These are phyloP conservation scores for Neosilurus mollespiculum DNA, from an alignment of 2,797 vertebrate genomes.

Conservation along the genomic window DNA sequence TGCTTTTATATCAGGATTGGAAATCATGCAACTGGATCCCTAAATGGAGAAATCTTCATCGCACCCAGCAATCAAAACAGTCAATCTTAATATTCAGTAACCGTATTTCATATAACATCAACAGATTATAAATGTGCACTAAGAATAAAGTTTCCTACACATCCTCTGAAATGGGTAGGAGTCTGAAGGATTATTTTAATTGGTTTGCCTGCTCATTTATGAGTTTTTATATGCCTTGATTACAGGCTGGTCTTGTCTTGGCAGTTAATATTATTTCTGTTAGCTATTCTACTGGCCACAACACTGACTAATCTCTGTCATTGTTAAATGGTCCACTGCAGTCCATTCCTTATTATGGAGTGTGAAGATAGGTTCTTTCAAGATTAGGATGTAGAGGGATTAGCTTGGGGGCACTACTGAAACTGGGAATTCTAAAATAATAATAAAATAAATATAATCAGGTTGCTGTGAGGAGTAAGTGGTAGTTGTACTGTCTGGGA, in stretches of 20 bases:
- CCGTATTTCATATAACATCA: background rate
- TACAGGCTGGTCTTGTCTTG: conserved; percentile 30
- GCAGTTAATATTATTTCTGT: conserved; percentile 48
- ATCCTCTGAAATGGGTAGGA: conserved; percentile 29
- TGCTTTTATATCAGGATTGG: no score
- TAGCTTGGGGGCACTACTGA: conserved; percentile 16
- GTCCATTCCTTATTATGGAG: conserved; percentile 15
- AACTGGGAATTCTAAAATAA: conserved; percentile 31
- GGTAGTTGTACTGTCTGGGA: no score
- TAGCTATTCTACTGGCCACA: conserved; percentile 23
- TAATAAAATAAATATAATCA: conserved; percentile 21
- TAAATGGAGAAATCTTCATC: no score
- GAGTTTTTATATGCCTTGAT: conserved; percentile 43
- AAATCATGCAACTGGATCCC: no score
- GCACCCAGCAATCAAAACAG: no score
- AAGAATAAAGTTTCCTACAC: background rate
- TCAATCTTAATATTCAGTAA: background rate
- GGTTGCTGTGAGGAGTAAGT: no score
- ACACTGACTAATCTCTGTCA: conserved; percentile 41
- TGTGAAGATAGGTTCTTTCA: conserved; percentile 24
- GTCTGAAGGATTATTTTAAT: conserved; percentile 48
- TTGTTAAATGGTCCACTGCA: conserved; percentile 30
- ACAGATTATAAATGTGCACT: background rate
- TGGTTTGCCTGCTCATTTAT: conserved; percentile 45
- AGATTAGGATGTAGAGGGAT: conserved; percentile 19